These are phyloP conservation scores for Cryptus viduatorius DNA, from an alignment of 2,888 invertebrate genomes.

Conservation along the genomic window DNA sequence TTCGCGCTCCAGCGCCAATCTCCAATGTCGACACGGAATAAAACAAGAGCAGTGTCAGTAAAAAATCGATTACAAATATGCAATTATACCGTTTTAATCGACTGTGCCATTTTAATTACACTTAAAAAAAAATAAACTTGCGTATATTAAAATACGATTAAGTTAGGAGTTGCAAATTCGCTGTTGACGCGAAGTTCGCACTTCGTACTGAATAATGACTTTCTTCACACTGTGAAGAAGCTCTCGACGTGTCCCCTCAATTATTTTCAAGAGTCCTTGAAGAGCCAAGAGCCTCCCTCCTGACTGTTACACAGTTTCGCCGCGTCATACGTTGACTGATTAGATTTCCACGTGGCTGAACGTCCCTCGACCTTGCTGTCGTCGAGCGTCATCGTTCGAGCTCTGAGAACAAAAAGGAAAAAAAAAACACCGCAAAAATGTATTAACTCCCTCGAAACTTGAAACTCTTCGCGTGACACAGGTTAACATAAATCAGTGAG, in stretches of 20 bases:
- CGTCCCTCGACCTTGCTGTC: constrained; percentile 45
- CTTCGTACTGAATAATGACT: constrained; percentile 22
- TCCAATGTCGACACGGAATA: constrained; percentile 4
- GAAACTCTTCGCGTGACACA: neutral
- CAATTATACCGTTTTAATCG: neutral
- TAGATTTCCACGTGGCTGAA: constrained; percentile 76
- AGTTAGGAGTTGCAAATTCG: neutral
- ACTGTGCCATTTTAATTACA: neutral
- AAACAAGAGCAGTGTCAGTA: neutral
- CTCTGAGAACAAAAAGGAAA: constrained; percentile 31
- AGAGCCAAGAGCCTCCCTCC: neutral
- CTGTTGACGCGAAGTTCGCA: neutral
- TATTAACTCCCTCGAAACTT: neutral
- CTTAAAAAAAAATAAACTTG: neutral
- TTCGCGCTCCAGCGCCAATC: constrained; percentile 9
- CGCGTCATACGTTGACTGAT: constrained; percentile 61
- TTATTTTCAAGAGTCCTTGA: constrained; percentile 36
- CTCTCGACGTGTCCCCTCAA: constrained; percentile 31
- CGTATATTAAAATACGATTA: too few species aligned
- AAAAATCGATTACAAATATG: neutral
- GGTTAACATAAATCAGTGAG: neutral
- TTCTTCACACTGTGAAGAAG: neutral
- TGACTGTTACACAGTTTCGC: constrained; percentile 44
- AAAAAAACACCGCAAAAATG: constrained; percentile 1
- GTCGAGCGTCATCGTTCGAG: constrained; percentile 31